Evolutionary conservation across 1,140 invertebrate genomes (phyloP).

Genomic region (Drosophila takahashii): DNA sequence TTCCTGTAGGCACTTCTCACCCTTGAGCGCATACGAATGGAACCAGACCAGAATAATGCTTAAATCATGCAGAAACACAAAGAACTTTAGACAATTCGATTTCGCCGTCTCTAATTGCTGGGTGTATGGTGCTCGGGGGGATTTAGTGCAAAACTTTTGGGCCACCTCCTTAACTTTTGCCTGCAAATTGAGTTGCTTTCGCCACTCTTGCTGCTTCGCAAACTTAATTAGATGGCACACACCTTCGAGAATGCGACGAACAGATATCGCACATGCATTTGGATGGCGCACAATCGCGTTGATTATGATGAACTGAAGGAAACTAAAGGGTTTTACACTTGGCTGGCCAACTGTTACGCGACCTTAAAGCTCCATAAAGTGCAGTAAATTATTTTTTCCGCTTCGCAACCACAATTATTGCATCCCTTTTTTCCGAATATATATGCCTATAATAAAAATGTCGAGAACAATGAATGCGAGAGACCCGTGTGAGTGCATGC

Average conservation of each 20-base stretch:
- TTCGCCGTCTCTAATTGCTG: constrained; percentile 10
- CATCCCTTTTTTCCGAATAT: constrained; percentile 9
- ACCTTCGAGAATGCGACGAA: constrained; percentile 51
- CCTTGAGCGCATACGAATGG: constrained; percentile 29
- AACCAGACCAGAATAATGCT: constrained; percentile 34
- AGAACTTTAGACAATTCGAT: constrained; percentile 60
- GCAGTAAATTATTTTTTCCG: constrained; percentile 19
- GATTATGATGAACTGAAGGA: constrained; percentile 30
- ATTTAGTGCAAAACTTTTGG: constrained; percentile 47
- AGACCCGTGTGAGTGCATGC: constrained; percentile 49
- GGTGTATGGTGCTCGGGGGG: neutral
- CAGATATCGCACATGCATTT: constrained; percentile 48
- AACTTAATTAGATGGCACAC: constrained; percentile 64
- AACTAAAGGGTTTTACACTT: constrained; percentile 18
- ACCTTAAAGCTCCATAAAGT: constrained; percentile 34
- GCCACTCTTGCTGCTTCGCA: constrained; percentile 28
- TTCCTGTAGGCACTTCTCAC: constrained; percentile 17
- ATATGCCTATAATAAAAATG: constrained; percentile 16
- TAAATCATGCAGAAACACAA: constrained; percentile 63
- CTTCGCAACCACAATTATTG: constrained; percentile 37
- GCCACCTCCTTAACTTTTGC: constrained; percentile 62
- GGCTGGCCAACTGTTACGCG: constrained; percentile 23
- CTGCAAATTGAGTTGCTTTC: constrained; percentile 63
- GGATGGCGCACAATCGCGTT: constrained; percentile 24
- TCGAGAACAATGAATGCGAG: constrained; percentile 21